Percentiles rank a stretch among this genome's conserved stretches.
These are phyloP conservation scores for Malurus elegans DNA, from an alignment of 2,113 vertebrate species.

Conservation along the genomic window DNA sequence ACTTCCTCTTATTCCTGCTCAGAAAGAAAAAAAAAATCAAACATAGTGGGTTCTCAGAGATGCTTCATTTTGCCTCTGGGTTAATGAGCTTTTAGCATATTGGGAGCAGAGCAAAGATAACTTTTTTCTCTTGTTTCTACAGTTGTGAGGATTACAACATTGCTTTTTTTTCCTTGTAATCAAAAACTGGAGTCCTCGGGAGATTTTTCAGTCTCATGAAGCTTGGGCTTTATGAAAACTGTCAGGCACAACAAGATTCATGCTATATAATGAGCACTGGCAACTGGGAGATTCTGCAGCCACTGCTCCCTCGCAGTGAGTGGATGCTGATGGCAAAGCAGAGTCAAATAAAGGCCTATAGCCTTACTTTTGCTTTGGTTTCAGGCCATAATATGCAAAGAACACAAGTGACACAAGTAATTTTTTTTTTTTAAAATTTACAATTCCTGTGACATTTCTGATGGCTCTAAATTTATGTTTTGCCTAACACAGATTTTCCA, in stretches of 20 bases:
- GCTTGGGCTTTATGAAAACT: constrained; percentile 18
- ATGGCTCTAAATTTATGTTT: not conserved
- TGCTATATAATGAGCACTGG: not conserved
- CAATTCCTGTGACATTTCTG: not conserved
- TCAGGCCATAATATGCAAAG: not conserved
- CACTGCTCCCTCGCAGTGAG: not conserved
- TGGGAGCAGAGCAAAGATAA: not conserved
- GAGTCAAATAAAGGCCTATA: not conserved
- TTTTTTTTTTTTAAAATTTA: not conserved
- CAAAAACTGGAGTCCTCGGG: not conserved
- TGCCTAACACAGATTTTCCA: not conserved
- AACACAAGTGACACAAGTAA: not conserved
- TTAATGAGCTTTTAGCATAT: not conserved
- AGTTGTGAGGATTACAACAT: not conserved
- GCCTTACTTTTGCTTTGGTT: not conserved
- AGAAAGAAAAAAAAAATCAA: not conserved
- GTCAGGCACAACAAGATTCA: not conserved
- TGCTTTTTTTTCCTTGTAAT: not conserved
- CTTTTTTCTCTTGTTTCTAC: not conserved
- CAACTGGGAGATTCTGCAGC: not conserved
- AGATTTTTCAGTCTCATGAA: not conserved
- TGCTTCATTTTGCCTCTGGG: constrained; percentile 14
- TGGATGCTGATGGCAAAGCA: not conserved
- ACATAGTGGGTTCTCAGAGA: not conserved
- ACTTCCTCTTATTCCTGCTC: not conserved